A percentile compares a stretch with the other conserved stretches of the same genome.
phyloP scores from a whole-genome alignment of 2,888 invertebrate genomes.

The Lamproptera curius region DNA sequence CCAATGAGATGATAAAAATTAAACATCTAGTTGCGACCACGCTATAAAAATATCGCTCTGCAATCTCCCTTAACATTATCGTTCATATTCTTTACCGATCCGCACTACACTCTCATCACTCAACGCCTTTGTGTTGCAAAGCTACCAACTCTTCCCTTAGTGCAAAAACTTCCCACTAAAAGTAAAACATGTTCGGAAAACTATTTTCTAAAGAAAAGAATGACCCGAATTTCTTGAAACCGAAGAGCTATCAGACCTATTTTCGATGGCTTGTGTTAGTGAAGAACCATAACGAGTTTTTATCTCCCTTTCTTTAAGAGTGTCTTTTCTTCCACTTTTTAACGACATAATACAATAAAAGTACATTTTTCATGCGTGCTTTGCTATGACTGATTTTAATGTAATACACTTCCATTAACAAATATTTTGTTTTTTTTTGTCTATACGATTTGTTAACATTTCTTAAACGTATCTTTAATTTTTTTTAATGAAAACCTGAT shows the following conservation, averaged over 20 bases:
- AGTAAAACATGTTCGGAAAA: constrained; percentile 13
- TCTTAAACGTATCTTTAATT: too few species aligned
- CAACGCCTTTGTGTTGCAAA: constrained; percentile 13
- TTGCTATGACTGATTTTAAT: too few species aligned
- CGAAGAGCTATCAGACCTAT: constrained; percentile 18
- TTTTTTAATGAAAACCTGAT: too few species aligned
- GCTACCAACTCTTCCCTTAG: constrained; percentile 7
- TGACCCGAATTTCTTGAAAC: constrained; percentile 18
- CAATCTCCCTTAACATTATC: constrained; percentile 4
- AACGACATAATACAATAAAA: too few species aligned
- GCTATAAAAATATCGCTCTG: background rate
- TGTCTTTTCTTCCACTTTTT: too few species aligned
- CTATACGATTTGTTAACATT: too few species aligned
- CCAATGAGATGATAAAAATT: too few species aligned
- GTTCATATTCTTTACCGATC: constrained; percentile 12
- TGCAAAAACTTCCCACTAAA: constrained; percentile 20
- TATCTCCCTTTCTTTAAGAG: constrained; percentile 11
- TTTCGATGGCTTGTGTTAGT: constrained; percentile 12
- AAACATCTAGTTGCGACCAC: too few species aligned
- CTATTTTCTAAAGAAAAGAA: constrained; percentile 20
- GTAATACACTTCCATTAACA: too few species aligned
- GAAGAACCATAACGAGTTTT: constrained; percentile 18
- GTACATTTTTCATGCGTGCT: too few species aligned
- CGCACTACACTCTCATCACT: constrained; percentile 12
- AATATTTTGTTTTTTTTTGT: too few species aligned